phyloP scores from a whole-genome alignment of 2,888 invertebrate genomes.

The Harmothoe impar region DNA sequence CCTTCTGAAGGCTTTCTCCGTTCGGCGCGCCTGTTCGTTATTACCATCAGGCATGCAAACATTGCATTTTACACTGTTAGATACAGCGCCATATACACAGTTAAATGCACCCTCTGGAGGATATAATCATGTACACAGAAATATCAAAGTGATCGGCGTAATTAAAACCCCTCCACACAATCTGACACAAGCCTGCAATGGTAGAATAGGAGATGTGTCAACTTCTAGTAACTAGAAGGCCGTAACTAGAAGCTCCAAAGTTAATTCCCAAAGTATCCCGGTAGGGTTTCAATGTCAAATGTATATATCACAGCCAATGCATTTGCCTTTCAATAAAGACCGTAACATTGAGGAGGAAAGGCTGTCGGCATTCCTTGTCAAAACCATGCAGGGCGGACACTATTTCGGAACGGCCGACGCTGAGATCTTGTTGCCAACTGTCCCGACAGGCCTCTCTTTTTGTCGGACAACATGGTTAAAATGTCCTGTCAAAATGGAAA shows the following conservation, averaged over 20 bases:
- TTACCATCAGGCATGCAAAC: background rate
- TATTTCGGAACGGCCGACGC: background rate
- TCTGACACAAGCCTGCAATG: too few species aligned
- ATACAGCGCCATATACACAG: too few species aligned
- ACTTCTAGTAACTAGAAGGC: too few species aligned
- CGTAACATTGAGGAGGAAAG: background rate
- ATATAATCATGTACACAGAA: too few species aligned
- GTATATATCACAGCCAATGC: too few species aligned
- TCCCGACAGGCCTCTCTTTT: background rate
- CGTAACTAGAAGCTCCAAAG: too few species aligned
- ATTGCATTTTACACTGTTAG: background rate
- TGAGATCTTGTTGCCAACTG: constrained; percentile 16
- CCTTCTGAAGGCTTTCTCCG: background rate
- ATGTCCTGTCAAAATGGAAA: constrained; percentile 17
- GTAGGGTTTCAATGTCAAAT: too few species aligned
- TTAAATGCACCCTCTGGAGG: too few species aligned
- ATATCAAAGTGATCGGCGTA: too few species aligned
- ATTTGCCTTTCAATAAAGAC: background rate
- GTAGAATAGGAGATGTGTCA: too few species aligned
- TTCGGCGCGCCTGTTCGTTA: background rate
- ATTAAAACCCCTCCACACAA: too few species aligned
- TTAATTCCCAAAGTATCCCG: too few species aligned
- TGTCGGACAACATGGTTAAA: background rate
- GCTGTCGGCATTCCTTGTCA: background rate
- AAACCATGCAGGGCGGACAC: background rate